Conservation (phyloP, 2,797 vertebrate genomes). For the Gallirallus australis region DNA sequence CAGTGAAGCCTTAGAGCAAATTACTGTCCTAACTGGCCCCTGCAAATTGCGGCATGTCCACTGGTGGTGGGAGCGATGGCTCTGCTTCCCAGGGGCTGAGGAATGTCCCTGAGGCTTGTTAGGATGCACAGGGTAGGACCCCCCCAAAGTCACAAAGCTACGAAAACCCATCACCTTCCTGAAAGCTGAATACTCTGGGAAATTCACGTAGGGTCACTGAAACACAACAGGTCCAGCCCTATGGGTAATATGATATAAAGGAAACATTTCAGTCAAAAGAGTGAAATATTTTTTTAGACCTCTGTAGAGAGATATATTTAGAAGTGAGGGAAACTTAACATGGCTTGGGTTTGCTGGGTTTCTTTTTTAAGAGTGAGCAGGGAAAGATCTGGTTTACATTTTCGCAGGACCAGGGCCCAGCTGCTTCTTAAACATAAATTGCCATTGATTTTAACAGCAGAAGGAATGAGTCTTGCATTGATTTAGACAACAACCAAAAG, state of each 20-base stretch:
- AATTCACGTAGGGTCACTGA: background rate
- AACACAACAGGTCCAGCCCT: background rate
- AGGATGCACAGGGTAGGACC: background rate
- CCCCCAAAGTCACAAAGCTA: background rate
- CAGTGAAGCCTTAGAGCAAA: background rate
- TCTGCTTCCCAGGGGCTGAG: background rate
- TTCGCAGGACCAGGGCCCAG: background rate
- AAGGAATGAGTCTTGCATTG: background rate
- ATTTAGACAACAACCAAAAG: background rate
- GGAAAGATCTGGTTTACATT: background rate
- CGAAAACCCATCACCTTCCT: background rate
- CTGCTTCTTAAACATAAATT: background rate
- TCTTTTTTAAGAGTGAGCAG: background rate
- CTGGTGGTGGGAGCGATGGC: background rate
- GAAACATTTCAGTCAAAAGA: background rate
- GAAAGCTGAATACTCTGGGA: background rate
- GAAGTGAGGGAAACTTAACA: background rate
- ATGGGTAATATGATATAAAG: background rate
- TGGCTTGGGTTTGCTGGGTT: background rate
- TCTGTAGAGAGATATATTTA: background rate
- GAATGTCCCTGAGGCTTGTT: background rate
- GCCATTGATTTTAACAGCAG: constrained; percentile 10
- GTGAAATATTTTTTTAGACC: background rate
- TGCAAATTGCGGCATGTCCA: background rate
- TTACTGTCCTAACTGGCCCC: background rate